These are phyloP conservation scores for Sebastes minor DNA, from an alignment of 2,797 vertebrate genomes.

Conservation along the genomic window DNA sequence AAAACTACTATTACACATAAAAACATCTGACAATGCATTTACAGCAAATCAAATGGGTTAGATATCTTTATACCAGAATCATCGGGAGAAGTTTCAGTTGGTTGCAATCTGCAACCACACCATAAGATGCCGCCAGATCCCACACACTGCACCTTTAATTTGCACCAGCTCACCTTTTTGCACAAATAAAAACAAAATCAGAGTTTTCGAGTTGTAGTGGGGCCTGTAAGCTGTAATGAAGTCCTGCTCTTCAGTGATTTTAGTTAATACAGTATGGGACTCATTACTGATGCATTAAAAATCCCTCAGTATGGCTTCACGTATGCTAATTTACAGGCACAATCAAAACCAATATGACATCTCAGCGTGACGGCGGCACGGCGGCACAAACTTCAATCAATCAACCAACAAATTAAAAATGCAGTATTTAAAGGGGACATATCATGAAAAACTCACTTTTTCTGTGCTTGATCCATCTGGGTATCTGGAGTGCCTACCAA, in stretches of 20 bases:
- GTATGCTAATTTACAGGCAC: not conserved
- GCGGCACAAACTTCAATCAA: not conserved
- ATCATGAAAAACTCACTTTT: not conserved
- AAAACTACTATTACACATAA: not conserved
- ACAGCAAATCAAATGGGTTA: not conserved
- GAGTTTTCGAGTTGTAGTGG: not conserved
- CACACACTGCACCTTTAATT: too few relatives aligned
- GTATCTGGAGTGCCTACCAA: too few relatives aligned
- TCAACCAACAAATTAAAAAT: not conserved
- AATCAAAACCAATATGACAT: slow-evolving; percentile 8
- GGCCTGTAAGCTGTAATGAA: not conserved
- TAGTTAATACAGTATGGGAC: not conserved
- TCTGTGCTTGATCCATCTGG: not conserved
- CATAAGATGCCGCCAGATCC: too few relatives aligned
- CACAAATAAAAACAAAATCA: too few relatives aligned
- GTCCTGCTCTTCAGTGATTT: not conserved
- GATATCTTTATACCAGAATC: not conserved
- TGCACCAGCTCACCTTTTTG: too few relatives aligned
- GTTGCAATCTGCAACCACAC: too few relatives aligned
- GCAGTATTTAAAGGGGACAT: not conserved
- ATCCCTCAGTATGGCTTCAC: not conserved
- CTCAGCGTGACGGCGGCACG: not conserved
- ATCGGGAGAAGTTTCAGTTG: too few relatives aligned
- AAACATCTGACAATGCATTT: not conserved
- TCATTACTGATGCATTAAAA: not conserved